Percentiles rank a stretch among this genome's conserved stretches.
These are phyloP conservation scores for Apamea crenata DNA, from an alignment of 2,888 invertebrate genomes.

Conservation along the genomic window DNA sequence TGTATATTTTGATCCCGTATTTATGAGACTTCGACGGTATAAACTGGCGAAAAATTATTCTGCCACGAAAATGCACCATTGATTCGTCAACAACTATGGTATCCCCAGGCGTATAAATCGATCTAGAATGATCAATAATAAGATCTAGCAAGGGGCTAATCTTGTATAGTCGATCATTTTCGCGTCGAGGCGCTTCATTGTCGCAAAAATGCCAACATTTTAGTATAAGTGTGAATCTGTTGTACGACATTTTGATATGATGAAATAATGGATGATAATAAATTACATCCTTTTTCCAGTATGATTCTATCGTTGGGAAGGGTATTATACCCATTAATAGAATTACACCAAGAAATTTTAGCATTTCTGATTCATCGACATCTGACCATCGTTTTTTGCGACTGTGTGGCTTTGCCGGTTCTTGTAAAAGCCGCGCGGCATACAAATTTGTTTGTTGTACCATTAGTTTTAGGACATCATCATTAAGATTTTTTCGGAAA, in stretches of 20 bases:
- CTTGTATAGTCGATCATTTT: constrained; percentile 45
- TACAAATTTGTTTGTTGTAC: constrained; percentile 34
- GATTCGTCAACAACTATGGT: constrained; percentile 53
- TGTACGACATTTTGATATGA: constrained; percentile 47
- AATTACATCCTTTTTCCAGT: constrained; percentile 51
- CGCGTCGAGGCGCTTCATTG: constrained; percentile 34
- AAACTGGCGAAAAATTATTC: constrained; percentile 48
- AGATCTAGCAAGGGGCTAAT: constrained; percentile 45
- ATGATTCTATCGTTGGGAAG: constrained; percentile 51
- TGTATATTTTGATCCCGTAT: constrained; percentile 53
- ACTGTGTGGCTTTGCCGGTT: constrained; percentile 2
- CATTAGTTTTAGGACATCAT: constrained; percentile 17
- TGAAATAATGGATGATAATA: constrained; percentile 56
- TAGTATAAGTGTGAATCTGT: constrained; percentile 48
- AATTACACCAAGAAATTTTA: constrained; percentile 7
- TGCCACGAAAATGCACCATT: constrained; percentile 52
- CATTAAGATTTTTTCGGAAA: constrained; percentile 3
- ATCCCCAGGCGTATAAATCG: constrained; percentile 42
- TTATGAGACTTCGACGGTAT: constrained; percentile 57
- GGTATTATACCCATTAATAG: constrained; percentile 37
- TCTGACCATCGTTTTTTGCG: constrained; percentile 11
- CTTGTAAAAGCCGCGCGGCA: constrained; percentile 19
- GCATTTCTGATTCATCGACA: constrained; percentile 9
- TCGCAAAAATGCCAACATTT: constrained; percentile 54
- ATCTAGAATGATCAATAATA: constrained; percentile 44